These are phyloP conservation scores for Oopsacas minuta DNA, from an alignment of 37 sponge, comb jelly and placozoan genomes.

Conservation along the genomic window DNA sequence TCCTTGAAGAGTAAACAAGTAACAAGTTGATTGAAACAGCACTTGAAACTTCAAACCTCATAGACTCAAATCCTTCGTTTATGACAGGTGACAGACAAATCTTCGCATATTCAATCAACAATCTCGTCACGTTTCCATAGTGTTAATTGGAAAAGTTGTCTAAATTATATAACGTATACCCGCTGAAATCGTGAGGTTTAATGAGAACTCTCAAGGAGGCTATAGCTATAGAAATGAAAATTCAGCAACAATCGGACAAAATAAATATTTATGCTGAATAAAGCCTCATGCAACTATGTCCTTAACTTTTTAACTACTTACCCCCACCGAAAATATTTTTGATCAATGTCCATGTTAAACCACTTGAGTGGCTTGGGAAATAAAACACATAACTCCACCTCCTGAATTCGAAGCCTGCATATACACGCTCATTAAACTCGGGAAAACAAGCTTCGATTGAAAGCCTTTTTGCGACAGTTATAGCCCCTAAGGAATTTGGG, in stretches of 20 bases:
- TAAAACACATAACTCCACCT: not conserved
- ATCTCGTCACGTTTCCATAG: too few species aligned
- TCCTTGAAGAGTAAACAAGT: too few species aligned
- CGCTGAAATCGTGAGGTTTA: not conserved
- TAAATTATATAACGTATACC: too few species aligned
- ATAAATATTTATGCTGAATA: not conserved
- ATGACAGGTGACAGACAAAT: too few species aligned
- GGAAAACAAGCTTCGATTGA: not conserved
- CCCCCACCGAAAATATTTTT: not conserved
- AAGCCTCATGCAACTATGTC: constrained; percentile 8
- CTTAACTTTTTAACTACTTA: not conserved
- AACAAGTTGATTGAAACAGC: too few species aligned
- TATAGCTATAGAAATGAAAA: not conserved
- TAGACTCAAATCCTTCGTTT: too few species aligned
- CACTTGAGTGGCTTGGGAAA: not conserved
- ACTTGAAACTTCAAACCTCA: too few species aligned
- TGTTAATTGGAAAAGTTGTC: too few species aligned
- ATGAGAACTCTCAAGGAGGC: not conserved
- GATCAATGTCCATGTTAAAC: not conserved
- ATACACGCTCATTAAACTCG: too few species aligned
- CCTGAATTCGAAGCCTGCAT: not conserved
- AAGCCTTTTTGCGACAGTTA: not conserved
- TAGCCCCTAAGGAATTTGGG: not conserved
- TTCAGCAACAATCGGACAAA: not conserved
- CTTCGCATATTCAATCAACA: too few species aligned